Base-by-base conservation (phyloP, 2,113 vertebrate species). In the Bombycilla garrulus region DNA sequence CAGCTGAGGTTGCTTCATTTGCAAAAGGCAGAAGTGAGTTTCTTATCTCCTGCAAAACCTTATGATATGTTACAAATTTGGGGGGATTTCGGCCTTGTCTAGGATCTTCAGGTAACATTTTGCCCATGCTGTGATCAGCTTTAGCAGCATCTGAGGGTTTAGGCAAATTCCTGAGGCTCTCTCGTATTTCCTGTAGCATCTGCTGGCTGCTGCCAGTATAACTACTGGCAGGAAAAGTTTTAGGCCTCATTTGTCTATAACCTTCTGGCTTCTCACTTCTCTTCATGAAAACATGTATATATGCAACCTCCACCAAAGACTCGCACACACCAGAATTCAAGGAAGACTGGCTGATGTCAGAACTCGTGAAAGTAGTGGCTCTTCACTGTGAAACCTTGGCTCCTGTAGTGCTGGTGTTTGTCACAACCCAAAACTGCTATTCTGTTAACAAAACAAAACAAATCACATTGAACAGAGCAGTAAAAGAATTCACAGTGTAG, bases 231-330 rank as follows among this genome's bases (percentile, higher is more conserved):
- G 99, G 99, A 97, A 99, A 99, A 54, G 99, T 99, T 98, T 99
- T 99, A 97, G 99, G 99, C 98, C 99, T 98, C 99, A 99, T 99
- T 91, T 99, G 99, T 98, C 99, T 98, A 98, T 99, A 98, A 98
- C 99, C 99, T 98, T 99, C 99, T 97, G 99, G 98, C 96, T 99
- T 99, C 98, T 99, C 99, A 80, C 97, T 98, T 97, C 99, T 99
- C 99, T 99, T 99, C 99, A 99, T 99, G 98, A 98, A 99, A 98
- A 98, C 99, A 99, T 99, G 97, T 98, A 99, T 97, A 92, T 96
- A 65, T 94, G 96, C 90, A 94, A 96, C 96, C 95, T 97, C 86
- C 97, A 96, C 95, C 95, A 97, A 98, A 97, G 86, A 98, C 66
- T 97, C 44, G 40, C 62, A 25, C 50, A 90, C 91, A 95, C 61